Evolutionary conservation across 2,888 invertebrate species (phyloP).

Genomic region (Agonopterix arenella): DNA sequence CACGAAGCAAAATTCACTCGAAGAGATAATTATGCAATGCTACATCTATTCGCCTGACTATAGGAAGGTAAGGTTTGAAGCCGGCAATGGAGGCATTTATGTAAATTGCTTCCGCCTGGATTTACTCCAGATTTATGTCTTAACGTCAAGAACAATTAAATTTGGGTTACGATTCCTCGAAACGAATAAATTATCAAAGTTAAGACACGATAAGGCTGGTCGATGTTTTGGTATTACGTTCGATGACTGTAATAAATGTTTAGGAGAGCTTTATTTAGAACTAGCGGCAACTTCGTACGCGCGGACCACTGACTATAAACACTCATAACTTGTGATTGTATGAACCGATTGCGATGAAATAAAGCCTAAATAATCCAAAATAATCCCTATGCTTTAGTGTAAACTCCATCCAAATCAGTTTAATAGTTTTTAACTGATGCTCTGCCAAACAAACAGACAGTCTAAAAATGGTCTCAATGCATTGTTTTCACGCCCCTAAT

Average conservation of each 20-base stretch:
- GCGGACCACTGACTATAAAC: too few relatives aligned
- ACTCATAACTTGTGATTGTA: too few relatives aligned
- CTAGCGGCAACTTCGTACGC: too few relatives aligned
- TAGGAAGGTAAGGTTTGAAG: slow-evolving; percentile 53
- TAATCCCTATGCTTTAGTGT: too few relatives aligned
- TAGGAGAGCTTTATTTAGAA: too few relatives aligned
- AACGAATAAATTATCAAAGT: slow-evolving; percentile 58
- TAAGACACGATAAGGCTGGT: slow-evolving; percentile 22
- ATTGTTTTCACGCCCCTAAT: too few relatives aligned
- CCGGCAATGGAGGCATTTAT: slow-evolving; percentile 55
- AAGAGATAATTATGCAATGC: slow-evolving; percentile 6
- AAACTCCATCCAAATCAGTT: too few relatives aligned
- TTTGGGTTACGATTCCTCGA: slow-evolving; percentile 53
- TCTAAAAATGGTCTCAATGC: too few relatives aligned
- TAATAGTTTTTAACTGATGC: too few relatives aligned
- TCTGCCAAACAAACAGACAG: too few relatives aligned
- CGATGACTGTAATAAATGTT: not conserved
- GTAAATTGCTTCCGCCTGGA: slow-evolving; percentile 68
- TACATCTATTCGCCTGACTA: slow-evolving; percentile 15
- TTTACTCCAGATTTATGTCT: slow-evolving; percentile 64
- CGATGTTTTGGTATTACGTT: slow-evolving; percentile 1
- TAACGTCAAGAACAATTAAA: slow-evolving; percentile 68
- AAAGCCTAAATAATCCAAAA: too few relatives aligned
- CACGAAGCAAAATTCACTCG: slow-evolving; percentile 3
- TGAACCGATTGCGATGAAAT: too few relatives aligned